Percentiles rank a stretch among this genome's conserved stretches.
Conservation (phyloP, 2,797 vertebrate species). For the Squalus acanthias region DNA sequence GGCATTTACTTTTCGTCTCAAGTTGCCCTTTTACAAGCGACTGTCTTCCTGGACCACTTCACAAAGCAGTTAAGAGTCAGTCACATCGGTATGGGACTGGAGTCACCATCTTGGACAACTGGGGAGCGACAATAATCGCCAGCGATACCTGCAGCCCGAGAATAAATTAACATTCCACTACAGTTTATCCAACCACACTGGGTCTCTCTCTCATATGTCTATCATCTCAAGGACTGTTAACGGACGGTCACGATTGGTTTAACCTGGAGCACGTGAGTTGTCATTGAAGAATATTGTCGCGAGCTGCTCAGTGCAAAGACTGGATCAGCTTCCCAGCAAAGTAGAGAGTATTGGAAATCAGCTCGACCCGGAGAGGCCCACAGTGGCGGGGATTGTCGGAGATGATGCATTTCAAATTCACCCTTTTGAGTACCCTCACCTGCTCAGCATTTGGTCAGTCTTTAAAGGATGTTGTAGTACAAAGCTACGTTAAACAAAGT, state of each 20-base stretch:
- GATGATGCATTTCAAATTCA: not conserved
- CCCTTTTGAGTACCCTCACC: not conserved
- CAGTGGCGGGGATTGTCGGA: not conserved
- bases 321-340: not conserved
- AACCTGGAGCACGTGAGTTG: not conserved
- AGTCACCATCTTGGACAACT: too few relatives aligned
- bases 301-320: not conserved
- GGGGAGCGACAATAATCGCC: too few relatives aligned
- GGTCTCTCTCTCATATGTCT: not conserved
- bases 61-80: not conserved
- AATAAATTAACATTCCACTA: not conserved
- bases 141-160: not conserved
- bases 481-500: not conserved
- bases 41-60: not conserved
- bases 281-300: too few relatives aligned
- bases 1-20: not conserved
- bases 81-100: not conserved
- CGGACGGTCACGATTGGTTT: not conserved
- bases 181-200: not conserved
- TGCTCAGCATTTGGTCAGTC: not conserved
- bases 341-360: not conserved
- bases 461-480: not conserved
- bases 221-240: not conserved
- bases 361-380: not conserved
- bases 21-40: not conserved